Evolutionary conservation across 2,797 vertebrate genomes (phyloP), one percentile per base, ranked within the genome.

Genomic region (Acipenser oxyrinchus): DNA sequence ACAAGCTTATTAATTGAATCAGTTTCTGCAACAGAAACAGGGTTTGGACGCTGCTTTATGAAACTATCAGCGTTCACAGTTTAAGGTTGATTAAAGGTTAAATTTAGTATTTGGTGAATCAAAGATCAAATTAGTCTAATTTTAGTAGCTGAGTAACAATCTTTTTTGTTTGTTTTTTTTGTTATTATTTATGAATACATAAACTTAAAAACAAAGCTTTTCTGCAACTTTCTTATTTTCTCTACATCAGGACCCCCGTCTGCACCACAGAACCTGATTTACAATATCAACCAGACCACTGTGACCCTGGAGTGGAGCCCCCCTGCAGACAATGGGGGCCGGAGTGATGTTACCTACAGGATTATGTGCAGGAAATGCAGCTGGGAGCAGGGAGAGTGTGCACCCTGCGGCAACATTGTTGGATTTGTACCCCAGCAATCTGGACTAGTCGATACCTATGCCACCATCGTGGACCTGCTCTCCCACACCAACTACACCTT

Each of bases 251-350:
- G 96, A 83, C 96, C 96, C 80, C 96, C 96, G 66, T 99, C 96
- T 51, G 96, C 96, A 73, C 96, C 96, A 23, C 96, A 99, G 86
- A 97, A 99, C 85, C 91, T 99, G 77, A 95, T 98, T 84, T 98
- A 96, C 89, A 99, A 97, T 86, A 98, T 97, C 89, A 99, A 99
- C 88, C 96, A 99, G 87, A 99, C 96, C 76, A 95, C 93, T 0
- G 94, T 99, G 60, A 93, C 87, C 83, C 87, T 99, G 80, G 96
- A 99, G 82, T 99, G 96, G 96, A 91, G 87, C 79, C 96, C 94
- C 51, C 96, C 96, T 8, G 95, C 95, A 0, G 96, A 99, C 84
- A 92, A 89, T 0, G 96, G 96, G 0, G 96, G 96, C 69, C 93
- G 96, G 63, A 93, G 89, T 0, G 96, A 99, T 8, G 94, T 97